Evolutionary conservation across 2,797 vertebrate genomes (phyloP).

Genomic region (Intellagama lesueurii): DNA sequence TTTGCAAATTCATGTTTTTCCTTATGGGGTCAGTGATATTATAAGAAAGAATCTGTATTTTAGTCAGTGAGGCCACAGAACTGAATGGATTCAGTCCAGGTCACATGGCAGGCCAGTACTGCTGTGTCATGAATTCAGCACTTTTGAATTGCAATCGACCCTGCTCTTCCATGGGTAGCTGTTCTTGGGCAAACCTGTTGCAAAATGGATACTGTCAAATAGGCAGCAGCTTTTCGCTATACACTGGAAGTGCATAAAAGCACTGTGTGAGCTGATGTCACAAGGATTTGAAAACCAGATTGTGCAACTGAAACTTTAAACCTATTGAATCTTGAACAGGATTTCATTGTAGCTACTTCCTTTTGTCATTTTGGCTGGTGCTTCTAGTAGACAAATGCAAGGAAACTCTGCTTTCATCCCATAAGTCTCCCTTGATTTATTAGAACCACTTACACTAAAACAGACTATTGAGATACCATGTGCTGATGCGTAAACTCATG

Average conservation of each 20-base stretch:
- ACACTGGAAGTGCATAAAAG: neutral
- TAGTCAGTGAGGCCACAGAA: neutral
- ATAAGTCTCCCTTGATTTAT: neutral
- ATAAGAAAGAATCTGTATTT: constrained; percentile 1
- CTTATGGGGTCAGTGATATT: constrained; percentile 15
- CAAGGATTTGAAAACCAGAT: constrained; percentile 11
- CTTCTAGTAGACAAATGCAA: neutral
- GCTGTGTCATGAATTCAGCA: neutral
- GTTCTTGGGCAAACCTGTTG: neutral
- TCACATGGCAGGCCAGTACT: neutral
- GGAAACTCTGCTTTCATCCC: neutral
- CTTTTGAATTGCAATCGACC: neutral
- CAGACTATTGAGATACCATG: constrained; percentile 2
- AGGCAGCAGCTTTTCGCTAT: neutral
- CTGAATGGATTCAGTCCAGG: constrained; percentile 12
- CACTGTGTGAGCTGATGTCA: neutral
- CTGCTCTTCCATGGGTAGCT: neutral
- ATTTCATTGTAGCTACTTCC: constrained; percentile 26
- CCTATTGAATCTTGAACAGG: constrained; percentile 21
- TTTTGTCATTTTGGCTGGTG: constrained; percentile 18
- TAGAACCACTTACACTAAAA: constrained; percentile 1
- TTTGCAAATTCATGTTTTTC: neutral
- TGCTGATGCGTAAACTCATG: neutral
- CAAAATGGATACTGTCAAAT: constrained; percentile 19
- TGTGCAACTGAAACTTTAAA: constrained; percentile 31